phyloP scores from a whole-genome alignment of 2,113 vertebrate species.

The Ceuthmochares aereus region DNA sequence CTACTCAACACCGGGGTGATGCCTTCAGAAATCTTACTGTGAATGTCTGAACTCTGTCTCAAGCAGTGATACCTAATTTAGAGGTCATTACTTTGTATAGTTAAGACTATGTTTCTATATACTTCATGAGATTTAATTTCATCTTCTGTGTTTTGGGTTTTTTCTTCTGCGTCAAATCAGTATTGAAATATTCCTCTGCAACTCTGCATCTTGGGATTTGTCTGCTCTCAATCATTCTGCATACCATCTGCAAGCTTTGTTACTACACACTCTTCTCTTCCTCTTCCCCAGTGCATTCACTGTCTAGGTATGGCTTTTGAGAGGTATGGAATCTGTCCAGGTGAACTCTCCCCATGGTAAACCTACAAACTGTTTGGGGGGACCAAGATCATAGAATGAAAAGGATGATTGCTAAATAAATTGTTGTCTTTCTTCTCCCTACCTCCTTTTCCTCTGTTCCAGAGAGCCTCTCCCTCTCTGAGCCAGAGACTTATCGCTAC shows the following conservation, averaged over 20 bases:
- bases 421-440: neutral
- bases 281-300: neutral
- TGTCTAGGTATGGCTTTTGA: neutral
- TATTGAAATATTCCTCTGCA: neutral
- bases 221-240: neutral
- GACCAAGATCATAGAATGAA: neutral
- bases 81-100: neutral
- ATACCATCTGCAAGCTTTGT: neutral
- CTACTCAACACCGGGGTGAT: neutral
- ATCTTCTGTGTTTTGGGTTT: neutral
- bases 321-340: neutral
- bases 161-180: neutral
- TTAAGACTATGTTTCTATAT: neutral
- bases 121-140: neutral
- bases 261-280: neutral
- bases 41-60: neutral
- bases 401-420: neutral
- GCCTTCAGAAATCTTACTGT: neutral
- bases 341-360: neutral
- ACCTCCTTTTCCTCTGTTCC: slow-evolving; percentile 7
- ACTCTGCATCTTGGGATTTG: neutral
- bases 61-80: neutral
- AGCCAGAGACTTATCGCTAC: slow-evolving; percentile 84
- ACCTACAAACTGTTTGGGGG: neutral
- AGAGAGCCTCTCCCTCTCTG: slow-evolving; percentile 85